Evolutionary conservation across 2,888 invertebrate genomes (phyloP), one percentile per base, ranked within the genome.

Genomic region (Eupithecia subumbrata): DNA sequence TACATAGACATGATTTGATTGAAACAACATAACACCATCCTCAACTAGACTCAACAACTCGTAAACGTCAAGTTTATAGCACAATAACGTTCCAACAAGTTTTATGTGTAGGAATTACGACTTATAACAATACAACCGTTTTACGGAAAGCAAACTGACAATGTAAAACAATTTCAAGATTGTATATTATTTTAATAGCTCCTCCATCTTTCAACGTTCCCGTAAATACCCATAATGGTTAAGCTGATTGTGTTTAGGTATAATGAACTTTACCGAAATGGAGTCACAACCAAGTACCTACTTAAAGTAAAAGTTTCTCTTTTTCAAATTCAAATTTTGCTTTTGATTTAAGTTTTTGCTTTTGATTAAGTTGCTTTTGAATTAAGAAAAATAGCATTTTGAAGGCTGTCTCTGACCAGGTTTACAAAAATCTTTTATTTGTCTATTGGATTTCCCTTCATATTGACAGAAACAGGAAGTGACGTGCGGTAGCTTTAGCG

Each of bases 51-150:
- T 60, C 66, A 71, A 71, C 22, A 48, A 64, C 73, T 74, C 66
- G 69, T 72, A 72, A 76, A n/a, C 64, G 70, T 52, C 45, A 76
- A 18, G 66, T 67, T 67, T 67, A 67, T 67, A n/a, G 66, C 43
- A 74, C 76, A 76, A 73, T 63, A 76, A 75, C 60, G 60, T 70
- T 66, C 64, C 72, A 66, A 72, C 63, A 70, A 75, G 78, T 79
- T 78, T 82, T 77, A 74, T 77, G 71, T 74, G 69, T 69, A 22
- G 72, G 70, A 67, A 66, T 66, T 37, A 74, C 70, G 68, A 45
- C 45, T 68, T 73, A 40, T 70, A 67, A 73, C 73, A 73, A 73
- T 71, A 63, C 68, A 45, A 48, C 45, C 67, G 22, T 64, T 70
- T 70, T 74, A 70, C 67, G 67, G 60, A 70, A 52, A 74, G 52